Percentiles rank a stretch among this genome's conserved stretches.
These are phyloP conservation scores for Euwallacea similis DNA, from an alignment of 1,140 invertebrate genomes.

Conservation along the genomic window DNA sequence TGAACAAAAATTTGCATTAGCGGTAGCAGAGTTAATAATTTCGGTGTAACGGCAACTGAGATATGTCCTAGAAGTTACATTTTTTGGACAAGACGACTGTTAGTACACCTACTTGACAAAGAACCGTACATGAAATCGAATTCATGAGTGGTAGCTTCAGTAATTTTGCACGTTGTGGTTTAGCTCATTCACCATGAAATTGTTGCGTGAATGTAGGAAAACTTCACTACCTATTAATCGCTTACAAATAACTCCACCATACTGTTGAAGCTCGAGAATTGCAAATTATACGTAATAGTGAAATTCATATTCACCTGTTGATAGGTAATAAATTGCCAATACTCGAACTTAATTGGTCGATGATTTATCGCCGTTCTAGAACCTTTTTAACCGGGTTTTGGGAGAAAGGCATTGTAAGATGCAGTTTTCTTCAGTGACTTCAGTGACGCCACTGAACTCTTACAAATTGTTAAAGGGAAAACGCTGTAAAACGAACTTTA, in stretches of 20 bases:
- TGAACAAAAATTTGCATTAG: slow-evolving; percentile 6
- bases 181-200: slow-evolving; percentile 17
- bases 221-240: neutral
- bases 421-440: neutral
- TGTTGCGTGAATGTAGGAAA: slow-evolving; percentile 1
- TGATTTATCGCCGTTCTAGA: neutral
- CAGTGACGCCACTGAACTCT: slow-evolving; percentile 10
- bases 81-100: slow-evolving; percentile 4
- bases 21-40: slow-evolving; percentile 5
- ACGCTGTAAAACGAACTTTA: slow-evolving; percentile 18
- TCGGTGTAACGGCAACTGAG: neutral
- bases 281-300: neutral
- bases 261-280: neutral
- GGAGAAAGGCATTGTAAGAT: neutral
- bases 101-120: slow-evolving; percentile 14
- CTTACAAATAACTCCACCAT: neutral
- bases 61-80: neutral
- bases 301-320: neutral
- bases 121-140: slow-evolving; percentile 11
- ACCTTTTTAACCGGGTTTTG: neutral
- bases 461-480: slow-evolving; percentile 17
- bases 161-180: slow-evolving; percentile 16
- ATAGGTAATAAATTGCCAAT: neutral
- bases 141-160: slow-evolving; percentile 8
- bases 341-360: neutral